Percentiles rank a stretch among this genome's conserved stretches.
Evolutionary conservation across 2,888 invertebrate genomes (phyloP).

Genomic region (Chaitophorus viminalis): DNA sequence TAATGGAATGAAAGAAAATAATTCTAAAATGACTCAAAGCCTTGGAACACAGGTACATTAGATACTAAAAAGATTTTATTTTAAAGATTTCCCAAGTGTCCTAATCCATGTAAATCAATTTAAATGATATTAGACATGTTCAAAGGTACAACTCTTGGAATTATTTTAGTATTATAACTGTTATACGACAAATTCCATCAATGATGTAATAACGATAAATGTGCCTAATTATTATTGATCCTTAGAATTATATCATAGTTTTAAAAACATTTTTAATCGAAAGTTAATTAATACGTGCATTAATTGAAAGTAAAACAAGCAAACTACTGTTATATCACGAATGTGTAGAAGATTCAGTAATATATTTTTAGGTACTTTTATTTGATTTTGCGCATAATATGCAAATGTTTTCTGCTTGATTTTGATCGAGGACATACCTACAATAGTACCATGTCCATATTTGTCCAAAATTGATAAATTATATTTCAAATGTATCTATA

Average conservation of each 20-base stretch:
- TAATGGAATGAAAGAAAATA: conserved; percentile 26
- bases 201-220: background rate
- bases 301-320: no score
- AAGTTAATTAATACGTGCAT: no score
- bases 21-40: background rate
- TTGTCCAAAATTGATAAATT: background rate
- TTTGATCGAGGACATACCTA: background rate
- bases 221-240: background rate
- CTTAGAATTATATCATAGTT: background rate
- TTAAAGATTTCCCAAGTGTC: background rate
- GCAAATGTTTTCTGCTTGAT: background rate
- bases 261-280: no score
- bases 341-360: background rate
- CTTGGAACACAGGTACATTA: background rate
- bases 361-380: background rate
- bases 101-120: background rate
- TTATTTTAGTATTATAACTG: background rate
- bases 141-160: background rate
- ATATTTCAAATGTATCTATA: conserved; percentile 7
- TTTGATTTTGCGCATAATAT: background rate
- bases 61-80: background rate
- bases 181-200: background rate
- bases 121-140: background rate
- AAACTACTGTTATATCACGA: background rate
- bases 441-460: background rate